Percentiles rank a stretch among this genome's conserved stretches.
phyloP scores from a whole-genome alignment of 2,113 vertebrate genomes.

The Salminus brasiliensis region DNA sequence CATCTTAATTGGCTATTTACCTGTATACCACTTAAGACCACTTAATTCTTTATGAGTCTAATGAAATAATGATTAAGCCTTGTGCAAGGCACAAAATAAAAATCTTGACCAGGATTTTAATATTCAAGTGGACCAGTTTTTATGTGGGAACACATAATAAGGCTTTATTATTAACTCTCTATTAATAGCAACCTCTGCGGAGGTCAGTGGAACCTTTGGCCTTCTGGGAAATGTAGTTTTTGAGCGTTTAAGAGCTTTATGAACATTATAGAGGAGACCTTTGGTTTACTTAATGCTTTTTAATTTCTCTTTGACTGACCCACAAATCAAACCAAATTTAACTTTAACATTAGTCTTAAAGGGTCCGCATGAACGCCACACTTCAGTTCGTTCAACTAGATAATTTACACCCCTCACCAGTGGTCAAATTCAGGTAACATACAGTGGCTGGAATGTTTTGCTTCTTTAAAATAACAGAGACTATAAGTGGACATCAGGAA shows the following conservation, averaged over 20 bases:
- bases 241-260: background rate
- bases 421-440: too few species aligned
- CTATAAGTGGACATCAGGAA: too few species aligned
- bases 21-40: slow-evolving; percentile 11
- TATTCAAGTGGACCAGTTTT: slow-evolving; percentile 23
- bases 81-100: slow-evolving; percentile 32
- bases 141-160: slow-evolving; percentile 17
- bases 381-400: too few species aligned
- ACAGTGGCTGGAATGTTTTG: too few species aligned
- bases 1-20: slow-evolving; percentile 33
- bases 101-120: slow-evolving; percentile 41
- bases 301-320: too few species aligned
- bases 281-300: too few species aligned
- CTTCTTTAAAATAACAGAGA: too few species aligned
- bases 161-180: slow-evolving; percentile 23
- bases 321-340: background rate
- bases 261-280: background rate
- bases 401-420: too few species aligned
- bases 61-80: slow-evolving; percentile 33
- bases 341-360: background rate
- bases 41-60: slow-evolving; percentile 23
- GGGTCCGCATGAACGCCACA: too few species aligned
- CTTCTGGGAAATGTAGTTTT: slow-evolving; percentile 8
- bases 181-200: slow-evolving; percentile 6
- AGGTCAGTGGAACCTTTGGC: background rate